Evolutionary conservation across 1,140 invertebrate genomes (phyloP).

Genomic region (Hycleus cichorii): DNA sequence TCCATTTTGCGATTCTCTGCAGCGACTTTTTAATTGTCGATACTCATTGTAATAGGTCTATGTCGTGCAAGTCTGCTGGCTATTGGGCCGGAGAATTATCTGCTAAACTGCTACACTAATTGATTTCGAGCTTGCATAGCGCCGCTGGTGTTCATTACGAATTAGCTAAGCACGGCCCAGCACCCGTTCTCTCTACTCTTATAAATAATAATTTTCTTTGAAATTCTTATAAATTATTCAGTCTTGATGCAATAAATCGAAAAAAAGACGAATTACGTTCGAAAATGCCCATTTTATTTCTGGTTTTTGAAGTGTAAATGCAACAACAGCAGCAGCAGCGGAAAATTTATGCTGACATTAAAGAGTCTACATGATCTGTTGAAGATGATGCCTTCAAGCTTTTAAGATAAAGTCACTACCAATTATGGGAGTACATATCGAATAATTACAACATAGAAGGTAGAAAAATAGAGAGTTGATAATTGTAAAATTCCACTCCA

Average conservation of each 20-base stretch:
- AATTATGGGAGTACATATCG: neutral
- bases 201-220: constrained; percentile 11
- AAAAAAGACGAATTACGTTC: too few relatives aligned
- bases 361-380: neutral
- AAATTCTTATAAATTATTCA: too few relatives aligned
- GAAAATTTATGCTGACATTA: constrained; percentile 7
- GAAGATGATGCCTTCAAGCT: neutral
- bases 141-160: constrained; percentile 27
- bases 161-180: constrained; percentile 23
- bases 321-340: neutral
- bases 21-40: too few relatives aligned
- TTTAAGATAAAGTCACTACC: constrained; percentile 6
- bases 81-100: constrained; percentile 23
- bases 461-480: too few relatives aligned
- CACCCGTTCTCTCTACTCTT: constrained; percentile 10
- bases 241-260: too few relatives aligned
- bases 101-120: constrained; percentile 29
- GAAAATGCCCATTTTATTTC: too few relatives aligned
- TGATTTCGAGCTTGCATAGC: constrained; percentile 17
- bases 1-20: too few relatives aligned
- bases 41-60: too few relatives aligned
- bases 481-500: too few relatives aligned
- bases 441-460: too few relatives aligned
- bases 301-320: neutral
- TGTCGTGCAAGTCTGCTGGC: too few relatives aligned